Evolutionary conservation across 2,113 vertebrate genomes (phyloP).

Genomic region (Stegastes partitus): DNA sequence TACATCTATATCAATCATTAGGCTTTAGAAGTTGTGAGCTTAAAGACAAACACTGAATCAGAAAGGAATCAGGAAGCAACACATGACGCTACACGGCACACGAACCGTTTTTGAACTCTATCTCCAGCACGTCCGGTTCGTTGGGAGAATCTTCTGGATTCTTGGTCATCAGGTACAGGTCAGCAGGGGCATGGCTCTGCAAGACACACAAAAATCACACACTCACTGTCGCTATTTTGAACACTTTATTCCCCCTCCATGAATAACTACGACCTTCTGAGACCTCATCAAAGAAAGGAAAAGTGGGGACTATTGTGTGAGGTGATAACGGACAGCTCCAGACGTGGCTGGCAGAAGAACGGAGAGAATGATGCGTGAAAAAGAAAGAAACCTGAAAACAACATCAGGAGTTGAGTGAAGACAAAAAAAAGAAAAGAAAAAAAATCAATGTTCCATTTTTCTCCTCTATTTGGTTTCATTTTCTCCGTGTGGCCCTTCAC

Average conservation of each 20-base stretch:
- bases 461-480: slow-evolving; percentile 92
- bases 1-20: too few species aligned
- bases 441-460: slow-evolving; percentile 81
- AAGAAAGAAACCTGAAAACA: slow-evolving; percentile 53
- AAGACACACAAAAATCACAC: slow-evolving; percentile 37
- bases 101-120: slow-evolving; percentile 91
- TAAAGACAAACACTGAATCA: not conserved
- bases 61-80: slow-evolving; percentile 25
- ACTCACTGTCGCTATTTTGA: slow-evolving; percentile 48
- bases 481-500: slow-evolving; percentile 85
- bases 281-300: slow-evolving; percentile 54
- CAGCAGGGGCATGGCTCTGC: slow-evolving; percentile 87
- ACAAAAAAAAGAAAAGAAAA: slow-evolving; percentile 45
- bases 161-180: slow-evolving; percentile 93
- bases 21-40: too few species aligned
- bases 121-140: slow-evolving; percentile 89
- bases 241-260: slow-evolving; percentile 32
- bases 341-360: slow-evolving; percentile 38
- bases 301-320: slow-evolving; percentile 30
- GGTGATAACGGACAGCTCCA: slow-evolving; percentile 37
- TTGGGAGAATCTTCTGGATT: slow-evolving; percentile 87
- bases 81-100: not conserved
- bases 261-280: slow-evolving; percentile 53
- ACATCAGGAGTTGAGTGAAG: slow-evolving; percentile 61
- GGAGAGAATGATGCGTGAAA: slow-evolving; percentile 58